Evolutionary conservation across 2,113 vertebrate genomes (phyloP).

Genomic region (Chloebia gouldiae): DNA sequence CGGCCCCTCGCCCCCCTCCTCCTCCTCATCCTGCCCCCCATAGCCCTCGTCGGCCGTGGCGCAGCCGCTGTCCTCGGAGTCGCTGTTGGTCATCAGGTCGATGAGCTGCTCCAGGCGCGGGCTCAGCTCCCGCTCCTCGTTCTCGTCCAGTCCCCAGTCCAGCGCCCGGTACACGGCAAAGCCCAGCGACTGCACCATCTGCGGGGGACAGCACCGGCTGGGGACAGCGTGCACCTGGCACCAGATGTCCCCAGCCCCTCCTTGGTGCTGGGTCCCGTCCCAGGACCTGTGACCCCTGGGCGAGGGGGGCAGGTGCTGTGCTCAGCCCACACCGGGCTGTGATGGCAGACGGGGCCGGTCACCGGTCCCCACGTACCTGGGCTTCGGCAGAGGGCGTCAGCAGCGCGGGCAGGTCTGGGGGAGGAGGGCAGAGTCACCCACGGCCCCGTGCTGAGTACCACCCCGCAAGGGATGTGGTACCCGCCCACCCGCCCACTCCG

Average conservation of each 20-base stretch:
- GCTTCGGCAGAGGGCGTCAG: conserved; percentile 42
- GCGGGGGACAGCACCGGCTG: background rate
- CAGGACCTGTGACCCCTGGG: background rate
- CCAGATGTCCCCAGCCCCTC: fast-evolving
- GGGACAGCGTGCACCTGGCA: fast-evolving
- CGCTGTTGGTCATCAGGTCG: conserved; percentile 85
- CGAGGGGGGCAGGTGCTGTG: fast-evolving
- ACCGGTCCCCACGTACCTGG: conserved; percentile 19
- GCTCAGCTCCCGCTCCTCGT: conserved; percentile 91
- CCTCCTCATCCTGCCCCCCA: conserved; percentile 87
- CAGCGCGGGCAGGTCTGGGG: conserved; percentile 27
- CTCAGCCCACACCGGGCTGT: background rate
- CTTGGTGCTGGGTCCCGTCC: background rate
- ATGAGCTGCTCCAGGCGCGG: conserved; percentile 91
- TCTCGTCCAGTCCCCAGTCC: conserved; percentile 95
- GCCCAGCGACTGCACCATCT: conserved; percentile 93
- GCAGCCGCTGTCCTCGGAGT: conserved; percentile 52
- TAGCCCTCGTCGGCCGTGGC: conserved; percentile 86
- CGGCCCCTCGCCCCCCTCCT: conserved; percentile 57
- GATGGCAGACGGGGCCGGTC: fast-evolving
- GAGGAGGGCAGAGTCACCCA: background rate
- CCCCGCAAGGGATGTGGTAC: fast-evolving
- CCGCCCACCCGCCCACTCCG: fast-evolving
- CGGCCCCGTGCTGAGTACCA: fast-evolving
- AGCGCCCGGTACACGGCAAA: conserved; percentile 92